Conservation (phyloP, 2,113 vertebrate genomes). For the Collichthys lucidus region DNA sequence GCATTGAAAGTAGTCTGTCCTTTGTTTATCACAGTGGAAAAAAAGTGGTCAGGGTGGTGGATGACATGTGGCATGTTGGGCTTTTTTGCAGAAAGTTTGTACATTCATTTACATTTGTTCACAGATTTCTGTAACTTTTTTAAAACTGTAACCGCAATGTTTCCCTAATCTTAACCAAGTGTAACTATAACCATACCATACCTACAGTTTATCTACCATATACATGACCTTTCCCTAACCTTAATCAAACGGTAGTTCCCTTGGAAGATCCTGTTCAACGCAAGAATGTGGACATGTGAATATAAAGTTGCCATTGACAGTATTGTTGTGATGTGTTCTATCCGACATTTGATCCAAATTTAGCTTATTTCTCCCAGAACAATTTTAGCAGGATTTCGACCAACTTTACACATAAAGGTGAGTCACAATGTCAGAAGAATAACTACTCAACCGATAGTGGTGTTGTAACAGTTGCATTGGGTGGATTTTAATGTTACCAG, state of each 20-base stretch:
- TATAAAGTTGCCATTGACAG: neutral
- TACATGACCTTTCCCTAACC: neutral
- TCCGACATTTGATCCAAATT: neutral
- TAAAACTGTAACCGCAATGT: neutral
- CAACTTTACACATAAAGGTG: neutral
- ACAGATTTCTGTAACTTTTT: neutral
- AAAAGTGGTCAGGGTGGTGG: neutral
- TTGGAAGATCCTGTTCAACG: neutral
- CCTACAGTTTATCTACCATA: neutral
- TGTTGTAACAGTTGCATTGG: no score
- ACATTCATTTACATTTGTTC: neutral
- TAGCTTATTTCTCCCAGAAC: neutral
- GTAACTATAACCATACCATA: neutral
- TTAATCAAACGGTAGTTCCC: neutral
- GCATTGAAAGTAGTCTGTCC: neutral
- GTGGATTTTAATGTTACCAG: neutral
- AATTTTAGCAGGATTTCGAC: neutral
- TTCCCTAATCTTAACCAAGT: neutral
- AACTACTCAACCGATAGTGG: neutral
- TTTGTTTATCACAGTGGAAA: neutral
- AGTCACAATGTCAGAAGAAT: neutral
- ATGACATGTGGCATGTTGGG: no score
- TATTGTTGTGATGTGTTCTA: neutral
- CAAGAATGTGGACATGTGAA: neutral
- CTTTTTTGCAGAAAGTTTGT: neutral